These are phyloP conservation scores for Chrysomallon squamiferum DNA, from an alignment of 1,140 invertebrate species.

Conservation along the genomic window DNA sequence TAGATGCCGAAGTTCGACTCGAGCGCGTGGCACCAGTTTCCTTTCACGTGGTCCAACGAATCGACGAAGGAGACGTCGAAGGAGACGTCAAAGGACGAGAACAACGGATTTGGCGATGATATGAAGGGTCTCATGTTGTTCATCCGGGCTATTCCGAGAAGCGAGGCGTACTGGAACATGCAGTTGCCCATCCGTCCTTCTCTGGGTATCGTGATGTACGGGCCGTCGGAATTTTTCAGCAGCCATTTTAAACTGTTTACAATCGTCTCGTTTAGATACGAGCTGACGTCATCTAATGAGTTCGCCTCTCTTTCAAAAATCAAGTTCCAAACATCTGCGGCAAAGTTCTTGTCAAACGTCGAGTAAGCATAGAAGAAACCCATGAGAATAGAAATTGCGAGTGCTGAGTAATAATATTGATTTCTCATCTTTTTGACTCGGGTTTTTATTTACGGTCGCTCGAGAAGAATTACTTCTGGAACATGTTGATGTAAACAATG, in stretches of 20 bases:
- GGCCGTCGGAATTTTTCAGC: slow-evolving; percentile 3
- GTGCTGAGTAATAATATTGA: too few relatives aligned
- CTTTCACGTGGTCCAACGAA: background rate
- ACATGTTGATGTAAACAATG: too few relatives aligned
- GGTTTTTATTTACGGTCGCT: too few relatives aligned
- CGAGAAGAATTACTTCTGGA: too few relatives aligned
- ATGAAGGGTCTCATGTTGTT: slow-evolving; percentile 30
- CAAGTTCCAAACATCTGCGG: too few relatives aligned
- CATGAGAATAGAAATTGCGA: too few relatives aligned
- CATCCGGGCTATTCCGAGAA: slow-evolving; percentile 25
- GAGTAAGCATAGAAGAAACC: too few relatives aligned
- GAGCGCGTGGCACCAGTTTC: background rate
- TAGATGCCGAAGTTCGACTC: slow-evolving; percentile 6
- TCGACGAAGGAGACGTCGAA: background rate
- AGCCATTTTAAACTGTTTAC: background rate
- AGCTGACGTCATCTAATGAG: too few relatives aligned
- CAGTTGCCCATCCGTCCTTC: slow-evolving; percentile 35
- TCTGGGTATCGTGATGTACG: slow-evolving; percentile 11
- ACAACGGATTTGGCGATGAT: background rate
- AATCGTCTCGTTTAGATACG: too few relatives aligned
- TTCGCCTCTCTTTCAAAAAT: too few relatives aligned
- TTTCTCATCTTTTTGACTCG: too few relatives aligned
- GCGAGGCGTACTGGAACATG: slow-evolving; percentile 40
- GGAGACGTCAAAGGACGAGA: background rate
- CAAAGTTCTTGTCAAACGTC: too few relatives aligned